Conservation (phyloP, 2,113 vertebrate genomes). For the Pterophyllum scalare region DNA sequence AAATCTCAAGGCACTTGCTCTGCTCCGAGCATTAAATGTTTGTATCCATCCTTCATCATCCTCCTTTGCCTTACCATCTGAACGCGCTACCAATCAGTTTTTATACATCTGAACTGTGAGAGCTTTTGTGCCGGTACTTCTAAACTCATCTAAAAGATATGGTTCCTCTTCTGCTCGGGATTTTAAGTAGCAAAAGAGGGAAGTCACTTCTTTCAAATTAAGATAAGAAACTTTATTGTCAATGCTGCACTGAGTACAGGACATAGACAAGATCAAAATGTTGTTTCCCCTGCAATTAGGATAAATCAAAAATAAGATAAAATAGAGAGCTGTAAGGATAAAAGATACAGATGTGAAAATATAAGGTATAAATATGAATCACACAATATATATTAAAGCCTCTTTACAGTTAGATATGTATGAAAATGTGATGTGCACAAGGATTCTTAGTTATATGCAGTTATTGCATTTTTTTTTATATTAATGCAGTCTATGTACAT, state of each 20-base stretch:
- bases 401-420: too few relatives aligned
- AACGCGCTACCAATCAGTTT: background rate
- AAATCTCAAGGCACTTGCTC: background rate
- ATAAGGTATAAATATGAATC: background rate
- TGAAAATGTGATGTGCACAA: too few relatives aligned
- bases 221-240: background rate
- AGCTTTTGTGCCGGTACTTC: background rate
- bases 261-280: background rate
- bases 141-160: background rate
- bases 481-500: background rate
- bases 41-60: background rate
- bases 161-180: background rate
- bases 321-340: background rate
- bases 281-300: background rate
- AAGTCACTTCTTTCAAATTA: background rate
- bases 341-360: background rate
- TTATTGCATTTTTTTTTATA: background rate
- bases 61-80: background rate
- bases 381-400: background rate
- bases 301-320: background rate
- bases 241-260: background rate
- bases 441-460: too few relatives aligned
- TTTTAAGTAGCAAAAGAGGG: background rate
- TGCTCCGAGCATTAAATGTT: constrained; percentile 19
- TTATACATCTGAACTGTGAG: background rate